Percentiles rank a stretch among this genome's conserved stretches.
Evolutionary conservation across 2,797 vertebrate genomes (phyloP).

Genomic region (Sebastes cheni): DNA sequence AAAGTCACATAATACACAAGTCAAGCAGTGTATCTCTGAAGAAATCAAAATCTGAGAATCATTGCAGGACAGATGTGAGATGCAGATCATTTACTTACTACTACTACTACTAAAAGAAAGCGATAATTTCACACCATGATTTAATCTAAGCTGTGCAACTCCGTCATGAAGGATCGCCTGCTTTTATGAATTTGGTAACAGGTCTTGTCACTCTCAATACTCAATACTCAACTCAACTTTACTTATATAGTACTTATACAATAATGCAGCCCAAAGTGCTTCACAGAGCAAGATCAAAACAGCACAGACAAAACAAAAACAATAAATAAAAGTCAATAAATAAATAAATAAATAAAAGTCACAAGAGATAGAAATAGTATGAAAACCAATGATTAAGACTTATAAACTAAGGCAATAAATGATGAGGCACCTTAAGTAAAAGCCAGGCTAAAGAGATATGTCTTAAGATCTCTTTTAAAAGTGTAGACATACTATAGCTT

Average conservation of each 20-base stretch:
- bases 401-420: no score
- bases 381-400: no score
- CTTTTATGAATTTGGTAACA: not conserved
- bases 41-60: not conserved
- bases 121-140: not conserved
- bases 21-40: not conserved
- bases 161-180: not conserved
- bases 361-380: no score
- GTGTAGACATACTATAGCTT: not conserved
- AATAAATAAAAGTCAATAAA: no score
- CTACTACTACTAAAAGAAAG: not conserved
- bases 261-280: no score
- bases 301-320: no score
- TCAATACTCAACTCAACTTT: not conserved
- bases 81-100: not conserved
- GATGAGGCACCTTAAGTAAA: no score
- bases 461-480: no score
- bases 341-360: no score
- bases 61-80: not conserved
- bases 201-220: not conserved
- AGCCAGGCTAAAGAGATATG: no score
- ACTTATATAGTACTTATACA: no score
- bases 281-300: no score
- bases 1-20: not conserved
- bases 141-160: not conserved